Percentiles rank a stretch among this genome's conserved stretches.
These are phyloP conservation scores for Limenitis camilla DNA, from an alignment of 2,888 invertebrate genomes.

Conservation along the genomic window DNA sequence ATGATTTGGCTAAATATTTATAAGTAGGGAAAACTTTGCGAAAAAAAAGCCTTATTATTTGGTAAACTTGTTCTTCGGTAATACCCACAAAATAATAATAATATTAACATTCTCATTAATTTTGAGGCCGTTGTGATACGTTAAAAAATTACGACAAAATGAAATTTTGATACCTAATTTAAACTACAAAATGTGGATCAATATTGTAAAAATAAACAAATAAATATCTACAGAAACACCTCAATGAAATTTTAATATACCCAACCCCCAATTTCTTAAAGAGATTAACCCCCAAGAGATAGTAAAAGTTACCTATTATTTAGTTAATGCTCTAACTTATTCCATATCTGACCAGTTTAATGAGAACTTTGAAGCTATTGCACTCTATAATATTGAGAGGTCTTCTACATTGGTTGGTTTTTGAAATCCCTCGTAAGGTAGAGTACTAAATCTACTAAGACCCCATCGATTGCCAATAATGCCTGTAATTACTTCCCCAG, in stretches of 20 bases:
- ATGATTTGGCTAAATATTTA: too few relatives aligned
- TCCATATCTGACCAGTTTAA: conserved; percentile 20
- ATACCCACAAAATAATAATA: too few relatives aligned
- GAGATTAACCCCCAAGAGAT: conserved; percentile 27
- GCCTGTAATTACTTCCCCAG: conserved; percentile 59
- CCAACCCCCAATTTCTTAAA: conserved; percentile 21
- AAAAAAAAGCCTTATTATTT: too few relatives aligned
- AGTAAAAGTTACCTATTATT: conserved; percentile 28
- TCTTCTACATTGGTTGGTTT: conserved; percentile 25
- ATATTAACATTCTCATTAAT: too few relatives aligned
- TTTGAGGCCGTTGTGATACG: too few relatives aligned
- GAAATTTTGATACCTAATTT: too few relatives aligned
- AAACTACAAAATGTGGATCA: too few relatives aligned
- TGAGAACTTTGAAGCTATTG: conserved; percentile 6
- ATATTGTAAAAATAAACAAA: too few relatives aligned
- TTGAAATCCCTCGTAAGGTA: conserved; percentile 32
- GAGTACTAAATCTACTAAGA: conserved; percentile 53
- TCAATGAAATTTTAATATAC: conserved; percentile 21
- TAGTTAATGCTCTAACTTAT: conserved; percentile 27
- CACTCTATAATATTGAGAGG: not conserved
- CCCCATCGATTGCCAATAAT: conserved; percentile 65
- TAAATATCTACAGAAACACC: conserved; percentile 5
- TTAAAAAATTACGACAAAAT: too few relatives aligned
- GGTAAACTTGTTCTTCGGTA: too few relatives aligned
- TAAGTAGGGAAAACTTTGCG: too few relatives aligned